A percentile compares a stretch with the other conserved stretches of the same genome.
Conservation (phyloP, 2,888 invertebrate species). For the Scrobipalpa costella region DNA sequence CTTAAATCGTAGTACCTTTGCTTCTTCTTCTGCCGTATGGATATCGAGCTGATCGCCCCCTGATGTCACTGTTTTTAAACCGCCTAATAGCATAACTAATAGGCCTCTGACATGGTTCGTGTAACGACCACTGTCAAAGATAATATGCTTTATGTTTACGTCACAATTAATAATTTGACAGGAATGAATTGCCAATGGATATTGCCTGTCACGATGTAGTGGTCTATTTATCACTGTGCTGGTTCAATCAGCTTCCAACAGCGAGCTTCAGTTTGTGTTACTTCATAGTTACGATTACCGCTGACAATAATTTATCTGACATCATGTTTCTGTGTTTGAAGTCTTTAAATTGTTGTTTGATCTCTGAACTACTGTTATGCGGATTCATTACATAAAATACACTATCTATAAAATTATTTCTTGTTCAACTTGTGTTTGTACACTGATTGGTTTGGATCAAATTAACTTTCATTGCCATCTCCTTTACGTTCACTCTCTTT, state of each 20-base stretch:
- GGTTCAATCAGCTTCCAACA: neutral
- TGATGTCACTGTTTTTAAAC: too few species aligned
- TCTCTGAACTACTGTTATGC: neutral
- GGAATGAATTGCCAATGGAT: neutral
- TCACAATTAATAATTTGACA: neutral
- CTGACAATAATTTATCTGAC: neutral
- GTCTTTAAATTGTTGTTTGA: neutral
- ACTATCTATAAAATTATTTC: neutral
- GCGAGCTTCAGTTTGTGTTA: neutral
- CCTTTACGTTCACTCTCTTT: neutral
- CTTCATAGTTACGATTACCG: neutral
- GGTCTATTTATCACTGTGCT: neutral
- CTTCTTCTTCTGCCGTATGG: too few species aligned
- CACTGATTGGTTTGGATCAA: neutral
- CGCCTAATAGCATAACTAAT: too few species aligned
- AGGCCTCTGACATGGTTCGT: too few species aligned
- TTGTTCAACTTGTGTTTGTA: neutral
- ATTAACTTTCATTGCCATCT: slow-evolving; percentile 1
- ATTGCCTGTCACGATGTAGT: neutral
- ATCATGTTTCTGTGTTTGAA: neutral
- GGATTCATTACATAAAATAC: neutral
- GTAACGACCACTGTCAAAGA: too few species aligned
- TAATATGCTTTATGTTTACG: too few species aligned
- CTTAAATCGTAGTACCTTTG: too few species aligned
- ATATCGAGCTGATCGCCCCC: too few species aligned